Base-by-base conservation (phyloP, 1,140 invertebrate genomes). In the Aphis craccivora region DNA sequence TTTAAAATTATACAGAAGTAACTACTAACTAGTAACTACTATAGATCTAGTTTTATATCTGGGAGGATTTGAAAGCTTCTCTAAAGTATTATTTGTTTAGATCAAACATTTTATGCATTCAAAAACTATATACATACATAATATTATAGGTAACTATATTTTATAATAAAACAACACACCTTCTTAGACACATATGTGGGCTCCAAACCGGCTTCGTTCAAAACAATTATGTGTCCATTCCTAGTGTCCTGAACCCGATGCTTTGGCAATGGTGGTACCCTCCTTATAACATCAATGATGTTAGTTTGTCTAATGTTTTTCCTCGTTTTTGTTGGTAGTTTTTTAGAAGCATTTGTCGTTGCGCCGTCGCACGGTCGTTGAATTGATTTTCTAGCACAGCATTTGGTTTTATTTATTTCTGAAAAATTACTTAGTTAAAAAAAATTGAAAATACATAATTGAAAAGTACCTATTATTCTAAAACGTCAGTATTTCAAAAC, bases 171-270 rank as follows among this genome's bases (percentile, higher is more conserved):
- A 43, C 5, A n/a, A 87, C n/a, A 91, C 91, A 94, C 94, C 91
- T 94, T 94, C 23, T 93, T 94, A 9, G 53, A 93, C 22, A 94
- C 90, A 67, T 94, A 94, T 18, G 67, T 94, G 1, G 94, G 94
- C 93, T 94, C 90, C 23, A 94, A 83, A 14, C 94, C 94, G 14
- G 94, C 93, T 43, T 88, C 53, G 23, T 93, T 83, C 40, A 94
- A 25, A 37, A 76, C 67, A 37, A 83, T 55, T 9, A 86, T 83
- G 87, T 94, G 84, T 22, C 94, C 92, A 30, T 93, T 76, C 23
- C 92, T 94, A 14, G 93, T 93, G 88, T 94, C 93, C 51, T 60
- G 81, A 2, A 93, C 93, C 4, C 48, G 88, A 35, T 88, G 94
- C 89, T 45, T 93, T 1, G 51, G 67, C 51, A 2, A 30, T 5